Evolutionary conservation across 2,888 invertebrate genomes (phyloP), one percentile per base, ranked within the genome.

Genomic region (Sussaba pulchella): DNA sequence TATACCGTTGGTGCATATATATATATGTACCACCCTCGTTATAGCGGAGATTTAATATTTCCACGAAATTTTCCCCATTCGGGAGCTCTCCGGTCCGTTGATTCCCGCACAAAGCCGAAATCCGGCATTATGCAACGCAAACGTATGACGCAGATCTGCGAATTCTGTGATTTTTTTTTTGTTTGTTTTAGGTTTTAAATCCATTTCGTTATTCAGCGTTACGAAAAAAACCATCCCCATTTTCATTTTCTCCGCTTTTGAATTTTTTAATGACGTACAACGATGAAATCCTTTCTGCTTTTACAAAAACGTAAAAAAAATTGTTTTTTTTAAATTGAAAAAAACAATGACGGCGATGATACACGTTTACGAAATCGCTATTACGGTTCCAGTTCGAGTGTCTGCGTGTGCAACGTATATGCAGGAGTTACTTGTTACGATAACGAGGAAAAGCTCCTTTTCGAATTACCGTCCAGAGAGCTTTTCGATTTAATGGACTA

Each of bases 61-160:
- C 24, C 45, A 36, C 57, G 21, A 50, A 14, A 63, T 67, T 61
- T 54, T 47, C 12, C 2, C 31, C 2, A 8, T 43, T n/a, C 19
- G 43, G 17, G 36, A n/a, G 9, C 41, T 54, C 43, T 14, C 52
- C 54, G 54, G 54, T 52, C 12, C 45, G 69, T 45, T 54, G 70
- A 70, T 70, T 70, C 24, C 17, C 14, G 6, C 54, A 69, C 69
- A 69, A 69, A 69, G 54, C 80, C 47, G 26, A 45, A 54, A 26
- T 59, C 71, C 45, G 59, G 64, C 59, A 36, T 54, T 19, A 54
- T 54, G 26, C 67, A 50, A 24, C 41, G 26, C 50, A 39, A 41
- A 36, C 21, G 39, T 45, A 63, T 54, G 26, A 36, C 52, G 67
- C 63, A 36, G 19, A 50, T 45, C 54, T 66, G 43, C 43, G 71